Evolutionary conservation across 1,140 invertebrate species (phyloP).

Genomic region (Diorhabda elongata): DNA sequence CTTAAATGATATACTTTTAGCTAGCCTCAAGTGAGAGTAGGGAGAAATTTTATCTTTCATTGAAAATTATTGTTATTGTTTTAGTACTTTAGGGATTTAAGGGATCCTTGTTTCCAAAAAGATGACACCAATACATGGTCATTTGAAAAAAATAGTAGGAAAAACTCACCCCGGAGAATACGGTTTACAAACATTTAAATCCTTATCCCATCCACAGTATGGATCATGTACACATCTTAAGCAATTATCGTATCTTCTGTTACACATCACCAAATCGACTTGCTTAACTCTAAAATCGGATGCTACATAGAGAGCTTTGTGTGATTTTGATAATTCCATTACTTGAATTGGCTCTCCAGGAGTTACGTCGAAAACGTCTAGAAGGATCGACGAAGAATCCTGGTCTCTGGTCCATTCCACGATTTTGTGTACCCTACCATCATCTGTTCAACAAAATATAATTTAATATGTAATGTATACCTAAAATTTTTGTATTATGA

Average conservation of each 20-base stretch:
- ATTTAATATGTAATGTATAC: not conserved
- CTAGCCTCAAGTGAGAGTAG: too few relatives aligned
- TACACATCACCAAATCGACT: slow-evolving; percentile 70
- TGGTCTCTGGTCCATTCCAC: slow-evolving; percentile 67
- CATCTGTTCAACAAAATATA: slow-evolving; percentile 49
- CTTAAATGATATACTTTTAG: too few relatives aligned
- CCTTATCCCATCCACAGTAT: slow-evolving; percentile 81
- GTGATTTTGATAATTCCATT: slow-evolving; percentile 67
- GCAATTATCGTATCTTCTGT: slow-evolving; percentile 69
- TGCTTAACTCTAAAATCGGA: slow-evolving; percentile 72
- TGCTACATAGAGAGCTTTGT: slow-evolving; percentile 70
- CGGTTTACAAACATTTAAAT: slow-evolving; percentile 67
- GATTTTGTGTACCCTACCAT: slow-evolving; percentile 75
- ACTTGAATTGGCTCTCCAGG: slow-evolving; percentile 68
- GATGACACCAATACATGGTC: too few relatives aligned
- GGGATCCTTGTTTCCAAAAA: too few relatives aligned
- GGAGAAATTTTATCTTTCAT: too few relatives aligned
- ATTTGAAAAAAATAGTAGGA: not conserved
- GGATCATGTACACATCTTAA: slow-evolving; percentile 75
- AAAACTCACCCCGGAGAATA: slow-evolving; percentile 58
- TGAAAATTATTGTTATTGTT: too few relatives aligned
- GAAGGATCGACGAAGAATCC: slow-evolving; percentile 63
- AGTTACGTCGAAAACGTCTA: slow-evolving; percentile 72
- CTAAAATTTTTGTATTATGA: not conserved
- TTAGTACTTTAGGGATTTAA: too few relatives aligned